Percentiles rank a stretch among this genome's conserved stretches.
Evolutionary conservation across 1,140 invertebrate genomes (phyloP).

Genomic region (Bacillus rossius): DNA sequence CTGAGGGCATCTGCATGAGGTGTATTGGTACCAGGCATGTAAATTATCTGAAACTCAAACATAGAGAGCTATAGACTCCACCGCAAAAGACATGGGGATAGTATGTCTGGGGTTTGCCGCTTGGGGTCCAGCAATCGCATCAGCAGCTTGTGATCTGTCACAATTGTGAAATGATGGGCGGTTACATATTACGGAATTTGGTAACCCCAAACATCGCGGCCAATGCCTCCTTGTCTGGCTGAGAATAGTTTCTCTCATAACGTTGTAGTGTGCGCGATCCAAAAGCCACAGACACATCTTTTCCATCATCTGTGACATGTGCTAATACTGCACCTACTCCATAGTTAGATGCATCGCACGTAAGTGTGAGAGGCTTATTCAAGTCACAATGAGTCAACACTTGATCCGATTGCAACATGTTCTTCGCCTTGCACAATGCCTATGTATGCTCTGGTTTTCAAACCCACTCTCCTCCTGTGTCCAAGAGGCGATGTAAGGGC

Average conservation of each 20-base stretch:
- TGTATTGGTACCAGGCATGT: no score
- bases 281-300: conserved; percentile 28
- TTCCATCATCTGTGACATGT: conserved; percentile 19
- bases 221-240: conserved; percentile 26
- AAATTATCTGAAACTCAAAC: no score
- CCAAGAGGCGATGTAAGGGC: conserved; percentile 13
- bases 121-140: no score
- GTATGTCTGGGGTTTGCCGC: no score
- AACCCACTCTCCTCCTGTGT: conserved; percentile 11
- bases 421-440: neutral
- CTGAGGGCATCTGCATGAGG: no score
- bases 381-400: conserved; percentile 22
- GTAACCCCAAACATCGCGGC: neutral
- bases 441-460: neutral
- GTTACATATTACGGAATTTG: no score
- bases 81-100: no score
- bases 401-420: neutral
- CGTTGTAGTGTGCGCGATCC: conserved; percentile 24
- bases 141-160: no score
- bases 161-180: no score
- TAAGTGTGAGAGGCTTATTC: conserved; percentile 17
- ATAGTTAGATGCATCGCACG: conserved; percentile 20
- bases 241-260: conserved; percentile 36
- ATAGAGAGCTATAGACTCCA: no score
- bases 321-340: conserved; percentile 19